A percentile compares a stretch with the other conserved stretches of the same genome.
Evolutionary conservation across 2,797 vertebrate genomes (phyloP).

Genomic region (Tolypeutes matacus): DNA sequence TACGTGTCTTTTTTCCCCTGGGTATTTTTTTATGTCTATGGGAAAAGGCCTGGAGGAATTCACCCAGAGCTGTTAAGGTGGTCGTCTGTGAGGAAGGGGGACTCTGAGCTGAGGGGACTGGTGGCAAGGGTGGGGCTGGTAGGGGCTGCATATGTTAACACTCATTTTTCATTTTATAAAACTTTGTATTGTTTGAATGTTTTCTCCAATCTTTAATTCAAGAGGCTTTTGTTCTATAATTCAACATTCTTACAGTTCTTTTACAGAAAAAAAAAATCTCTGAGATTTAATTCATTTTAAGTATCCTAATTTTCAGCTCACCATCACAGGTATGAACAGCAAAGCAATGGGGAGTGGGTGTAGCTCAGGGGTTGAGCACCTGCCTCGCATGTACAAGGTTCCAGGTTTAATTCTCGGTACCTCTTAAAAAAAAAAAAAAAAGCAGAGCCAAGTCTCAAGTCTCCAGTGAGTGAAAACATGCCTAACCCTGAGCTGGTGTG

Average conservation of each 20-base stretch:
- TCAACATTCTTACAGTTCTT: background rate
- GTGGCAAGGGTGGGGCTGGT: too few species aligned
- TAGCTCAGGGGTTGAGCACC: too few species aligned
- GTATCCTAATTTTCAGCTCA: background rate
- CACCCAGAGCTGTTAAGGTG: background rate
- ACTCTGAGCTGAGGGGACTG: background rate
- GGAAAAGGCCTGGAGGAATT: background rate
- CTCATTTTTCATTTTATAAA: background rate
- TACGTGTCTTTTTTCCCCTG: too few species aligned
- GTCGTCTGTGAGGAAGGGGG: too few species aligned
- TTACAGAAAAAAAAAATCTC: background rate
- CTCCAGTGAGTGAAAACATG: background rate
- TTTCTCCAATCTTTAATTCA: background rate
- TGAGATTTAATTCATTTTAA: background rate
- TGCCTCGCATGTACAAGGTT: too few species aligned
- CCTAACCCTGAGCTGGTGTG: too few species aligned
- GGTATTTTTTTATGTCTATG: background rate
- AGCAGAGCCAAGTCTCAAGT: too few species aligned
- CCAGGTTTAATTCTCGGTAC: too few species aligned
- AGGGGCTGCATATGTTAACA: rapidly evolving
- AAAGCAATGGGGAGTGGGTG: background rate
- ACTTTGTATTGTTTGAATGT: background rate
- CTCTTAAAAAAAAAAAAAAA: too few species aligned
- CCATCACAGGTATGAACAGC: background rate
- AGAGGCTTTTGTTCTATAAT: background rate